Evolutionary conservation across 2,797 vertebrate genomes (phyloP).

Genomic region (Synanceia verrucosa): DNA sequence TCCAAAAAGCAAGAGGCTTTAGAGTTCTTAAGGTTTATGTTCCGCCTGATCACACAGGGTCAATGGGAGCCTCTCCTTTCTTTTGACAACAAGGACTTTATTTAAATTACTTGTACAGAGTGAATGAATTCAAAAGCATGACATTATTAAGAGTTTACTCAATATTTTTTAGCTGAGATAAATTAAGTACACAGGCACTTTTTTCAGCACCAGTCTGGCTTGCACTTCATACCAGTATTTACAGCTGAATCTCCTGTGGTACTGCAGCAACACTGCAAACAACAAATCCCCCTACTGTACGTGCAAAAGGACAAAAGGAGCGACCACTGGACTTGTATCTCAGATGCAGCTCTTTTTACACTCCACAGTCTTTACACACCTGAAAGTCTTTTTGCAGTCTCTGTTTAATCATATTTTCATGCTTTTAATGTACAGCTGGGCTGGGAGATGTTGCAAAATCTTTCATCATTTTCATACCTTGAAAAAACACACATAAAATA

Average conservation of each 20-base stretch:
- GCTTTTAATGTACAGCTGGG: not conserved
- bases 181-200: not conserved
- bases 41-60: constrained; percentile 39
- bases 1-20: constrained; percentile 37
- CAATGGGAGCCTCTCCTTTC: constrained; percentile 9
- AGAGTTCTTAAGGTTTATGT: constrained; percentile 45
- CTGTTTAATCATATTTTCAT: not conserved
- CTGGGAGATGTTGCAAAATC: too few relatives aligned
- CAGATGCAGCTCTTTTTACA: not conserved
- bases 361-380: not conserved
- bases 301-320: too few relatives aligned
- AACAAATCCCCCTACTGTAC: too few relatives aligned
- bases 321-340: not conserved
- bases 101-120: constrained; percentile 24
- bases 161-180: not conserved
- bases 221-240: not conserved
- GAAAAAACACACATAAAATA: too few relatives aligned
- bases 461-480: too few relatives aligned
- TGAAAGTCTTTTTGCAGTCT: not conserved
- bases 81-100: constrained; percentile 26
- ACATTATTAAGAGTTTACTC: constrained; percentile 13
- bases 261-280: not conserved
- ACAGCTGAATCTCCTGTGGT: not conserved
- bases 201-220: not conserved
- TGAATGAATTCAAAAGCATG: constrained; percentile 14